Evolutionary conservation across 2,113 vertebrate genomes (phyloP).

Genomic region (Brienomyrus brachyistius): DNA sequence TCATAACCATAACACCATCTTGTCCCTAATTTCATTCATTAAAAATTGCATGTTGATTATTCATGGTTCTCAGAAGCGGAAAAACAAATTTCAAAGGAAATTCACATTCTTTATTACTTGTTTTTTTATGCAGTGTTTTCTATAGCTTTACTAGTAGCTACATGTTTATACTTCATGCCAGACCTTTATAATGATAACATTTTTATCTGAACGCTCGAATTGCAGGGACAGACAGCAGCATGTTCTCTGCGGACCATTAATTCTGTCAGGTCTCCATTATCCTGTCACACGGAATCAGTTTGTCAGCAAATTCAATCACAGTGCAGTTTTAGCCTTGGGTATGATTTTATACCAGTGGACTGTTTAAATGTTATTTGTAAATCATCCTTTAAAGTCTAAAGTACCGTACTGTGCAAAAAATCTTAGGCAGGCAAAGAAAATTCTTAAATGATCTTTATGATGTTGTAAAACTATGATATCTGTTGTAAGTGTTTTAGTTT

Average conservation of each 20-base stretch:
- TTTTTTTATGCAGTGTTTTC: not conserved
- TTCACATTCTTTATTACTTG: not conserved
- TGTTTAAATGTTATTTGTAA: not conserved
- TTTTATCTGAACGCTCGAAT: not conserved
- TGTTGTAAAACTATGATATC: not conserved
- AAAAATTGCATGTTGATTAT: not conserved
- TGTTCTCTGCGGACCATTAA: constrained; percentile 29
- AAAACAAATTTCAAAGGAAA: not conserved
- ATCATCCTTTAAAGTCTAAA: not conserved
- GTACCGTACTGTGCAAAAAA: not conserved
- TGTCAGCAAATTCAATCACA: constrained; percentile 29
- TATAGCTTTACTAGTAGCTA: not conserved
- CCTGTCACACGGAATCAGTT: constrained; percentile 34
- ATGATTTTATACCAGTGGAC: not conserved
- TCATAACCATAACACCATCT: not conserved
- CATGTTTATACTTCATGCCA: not conserved
- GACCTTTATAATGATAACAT: not conserved
- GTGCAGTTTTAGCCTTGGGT: constrained; percentile 28
- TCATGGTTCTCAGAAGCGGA: not conserved
- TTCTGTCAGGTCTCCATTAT: not conserved
- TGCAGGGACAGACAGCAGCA: constrained; percentile 30
- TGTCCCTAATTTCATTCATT: not conserved
- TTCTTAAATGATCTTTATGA: not conserved
- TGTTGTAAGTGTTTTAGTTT: not conserved
- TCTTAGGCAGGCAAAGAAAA: not conserved